phyloP scores from a whole-genome alignment of 2,797 vertebrate genomes.

The Bradypus variegatus region DNA sequence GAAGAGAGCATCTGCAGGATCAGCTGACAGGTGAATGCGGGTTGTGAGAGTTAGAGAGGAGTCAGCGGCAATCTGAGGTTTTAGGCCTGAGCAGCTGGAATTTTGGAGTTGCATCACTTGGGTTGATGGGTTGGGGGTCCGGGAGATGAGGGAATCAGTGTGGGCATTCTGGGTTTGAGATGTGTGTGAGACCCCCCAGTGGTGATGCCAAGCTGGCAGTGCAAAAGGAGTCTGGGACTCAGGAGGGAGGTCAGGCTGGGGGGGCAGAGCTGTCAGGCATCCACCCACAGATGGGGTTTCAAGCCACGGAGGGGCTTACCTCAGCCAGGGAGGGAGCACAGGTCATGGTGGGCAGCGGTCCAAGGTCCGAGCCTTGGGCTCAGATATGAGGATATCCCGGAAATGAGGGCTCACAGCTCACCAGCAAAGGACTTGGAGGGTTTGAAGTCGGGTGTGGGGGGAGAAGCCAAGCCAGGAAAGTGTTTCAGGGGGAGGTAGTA shows the following conservation, averaged over 20 bases:
- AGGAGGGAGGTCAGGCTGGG: accelerated
- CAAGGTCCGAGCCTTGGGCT: not conserved
- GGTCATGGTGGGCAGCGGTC: accelerated
- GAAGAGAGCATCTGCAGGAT: not conserved
- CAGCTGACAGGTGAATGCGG: not conserved
- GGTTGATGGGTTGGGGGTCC: too few species aligned
- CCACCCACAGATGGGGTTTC: not conserved
- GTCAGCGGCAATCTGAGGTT: accelerated
- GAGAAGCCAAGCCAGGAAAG: not conserved
- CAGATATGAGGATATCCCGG: not conserved
- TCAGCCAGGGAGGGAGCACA: not conserved
- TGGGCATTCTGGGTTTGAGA: not conserved
- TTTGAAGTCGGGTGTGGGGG: too few species aligned
- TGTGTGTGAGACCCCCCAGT: not conserved
- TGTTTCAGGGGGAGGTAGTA: not conserved
- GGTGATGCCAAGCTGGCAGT: not conserved
- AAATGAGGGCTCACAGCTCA: not conserved
- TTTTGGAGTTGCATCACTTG: not conserved
- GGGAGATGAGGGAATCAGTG: not conserved
- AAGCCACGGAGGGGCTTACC: not conserved
- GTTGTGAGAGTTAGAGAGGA: accelerated
- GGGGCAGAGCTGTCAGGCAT: not conserved
- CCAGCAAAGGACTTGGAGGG: not conserved
- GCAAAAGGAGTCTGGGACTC: not conserved
- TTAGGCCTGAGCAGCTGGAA: not conserved